These are phyloP conservation scores for Acleris cristana DNA, from an alignment of 2,888 invertebrate species.

Conservation along the genomic window DNA sequence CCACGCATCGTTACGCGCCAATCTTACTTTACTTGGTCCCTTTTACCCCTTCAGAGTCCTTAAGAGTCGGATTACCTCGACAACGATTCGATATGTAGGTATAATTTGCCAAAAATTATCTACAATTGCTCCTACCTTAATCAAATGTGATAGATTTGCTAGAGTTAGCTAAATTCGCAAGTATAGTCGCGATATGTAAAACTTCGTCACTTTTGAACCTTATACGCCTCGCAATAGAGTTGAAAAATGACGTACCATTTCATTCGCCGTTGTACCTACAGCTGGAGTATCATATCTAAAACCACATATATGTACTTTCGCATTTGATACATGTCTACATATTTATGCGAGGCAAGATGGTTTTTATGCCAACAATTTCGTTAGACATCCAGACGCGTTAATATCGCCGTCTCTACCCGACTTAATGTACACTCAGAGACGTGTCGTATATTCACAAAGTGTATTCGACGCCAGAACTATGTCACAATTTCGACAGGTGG, in stretches of 20 bases:
- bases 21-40: slow-evolving; percentile 22
- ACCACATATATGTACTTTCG: too few relatives aligned
- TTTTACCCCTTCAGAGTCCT: slow-evolving; percentile 13
- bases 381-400: slow-evolving; percentile 28
- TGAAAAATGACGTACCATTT: too few relatives aligned
- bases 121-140: not conserved
- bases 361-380: slow-evolving; percentile 21
- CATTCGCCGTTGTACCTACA: too few relatives aligned
- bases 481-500: slow-evolving; percentile 64
- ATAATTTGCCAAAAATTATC: slow-evolving; percentile 4
- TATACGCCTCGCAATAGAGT: too few relatives aligned
- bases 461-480: slow-evolving; percentile 45
- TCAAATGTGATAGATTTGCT: not conserved
- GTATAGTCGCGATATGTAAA: too few relatives aligned
- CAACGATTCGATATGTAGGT: not conserved
- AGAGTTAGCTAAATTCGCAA: too few relatives aligned
- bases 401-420: slow-evolving; percentile 22
- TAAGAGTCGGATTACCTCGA: slow-evolving; percentile 13
- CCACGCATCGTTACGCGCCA: slow-evolving; percentile 20
- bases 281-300: too few relatives aligned
- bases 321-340: slow-evolving; percentile 1
- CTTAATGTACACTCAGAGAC: slow-evolving; percentile 28
- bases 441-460: slow-evolving; percentile 37
- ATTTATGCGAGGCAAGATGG: not conserved
- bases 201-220: too few relatives aligned